Evolutionary conservation across 2,113 vertebrate genomes (phyloP).

Genomic region (Rissa tridactyla): DNA sequence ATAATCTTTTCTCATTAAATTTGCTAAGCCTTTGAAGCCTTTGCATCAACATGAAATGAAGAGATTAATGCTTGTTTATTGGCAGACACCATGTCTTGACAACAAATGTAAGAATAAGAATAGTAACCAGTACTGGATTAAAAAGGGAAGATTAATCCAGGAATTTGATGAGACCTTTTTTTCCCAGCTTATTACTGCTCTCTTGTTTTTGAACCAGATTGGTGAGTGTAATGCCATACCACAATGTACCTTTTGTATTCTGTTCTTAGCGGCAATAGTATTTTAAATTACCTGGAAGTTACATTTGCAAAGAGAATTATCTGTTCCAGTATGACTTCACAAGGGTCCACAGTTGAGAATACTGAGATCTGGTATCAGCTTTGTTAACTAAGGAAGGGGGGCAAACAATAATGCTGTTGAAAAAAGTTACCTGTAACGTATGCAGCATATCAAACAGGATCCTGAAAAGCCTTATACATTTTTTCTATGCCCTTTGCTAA

Average conservation of each 20-base stretch:
- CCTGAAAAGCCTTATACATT: neutral
- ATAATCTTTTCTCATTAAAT: neutral
- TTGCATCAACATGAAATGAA: neutral
- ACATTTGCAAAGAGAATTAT: neutral
- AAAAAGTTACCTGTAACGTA: neutral
- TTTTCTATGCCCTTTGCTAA: neutral
- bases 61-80: neutral
- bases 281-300: neutral
- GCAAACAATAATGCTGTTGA: neutral
- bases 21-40: neutral
- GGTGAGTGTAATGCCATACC: neutral
- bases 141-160: neutral
- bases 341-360: neutral
- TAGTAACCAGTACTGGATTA: neutral
- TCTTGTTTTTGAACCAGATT: neutral
- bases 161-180: neutral
- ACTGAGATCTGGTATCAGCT: neutral
- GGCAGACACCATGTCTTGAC: neutral
- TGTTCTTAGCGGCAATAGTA: neutral
- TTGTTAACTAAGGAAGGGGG: neutral
- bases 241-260: neutral
- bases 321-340: neutral
- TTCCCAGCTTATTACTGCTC: neutral
- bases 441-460: neutral
- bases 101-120: rapidly evolving